Evolutionary conservation across 1,140 invertebrate genomes (phyloP), one percentile per base, ranked within the genome.

Genomic region (Brachionus angularis): DNA sequence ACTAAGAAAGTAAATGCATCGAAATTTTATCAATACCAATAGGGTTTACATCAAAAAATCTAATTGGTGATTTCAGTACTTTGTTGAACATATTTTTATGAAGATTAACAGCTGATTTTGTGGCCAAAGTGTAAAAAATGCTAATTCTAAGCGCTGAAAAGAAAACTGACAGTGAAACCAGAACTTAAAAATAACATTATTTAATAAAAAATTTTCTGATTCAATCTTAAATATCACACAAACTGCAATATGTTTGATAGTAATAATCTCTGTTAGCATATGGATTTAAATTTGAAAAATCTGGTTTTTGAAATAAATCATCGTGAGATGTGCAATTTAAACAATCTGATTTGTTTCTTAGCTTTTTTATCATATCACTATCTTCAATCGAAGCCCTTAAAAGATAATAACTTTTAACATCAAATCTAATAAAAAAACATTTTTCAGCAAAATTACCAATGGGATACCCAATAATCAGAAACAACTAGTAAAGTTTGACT

Each of bases 391-490:
- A 10, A 31, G 39, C 42, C 27, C 27, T 64, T n/a, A 44, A 44
- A 16, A 14, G 27, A 44, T 4, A 27, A 34, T 25, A 34, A 55
- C 14, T 34, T 55, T 31, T 44, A 3, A 8, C 1, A 39, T 27
- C 3, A 23, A 27, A 27, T 5, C 25, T n/a, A 27, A 16, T 29
- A 21, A 29, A 27, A 25, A 8, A 12, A 44, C 1, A n/a, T 27
- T 8, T 2, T 39, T 39, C 34, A 3, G 34, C 34, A 39, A n/a
- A n/a, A n/a, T n/a, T 39, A 79, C 91, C 90, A 92, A 71, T 85
- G 87, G 73, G 88, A 87, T 0, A 91, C 81, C 85, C 89, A 92
- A 76, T 86, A 92, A 76, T 93, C 90, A 3, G 85, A 85, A 0
- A 85, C 85, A 71, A 87, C 88, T 36, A 86, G 88, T 0, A 85